Evolutionary conservation across 2,113 vertebrate species (phyloP).

Genomic region (Eulacestoma nigropectus): DNA sequence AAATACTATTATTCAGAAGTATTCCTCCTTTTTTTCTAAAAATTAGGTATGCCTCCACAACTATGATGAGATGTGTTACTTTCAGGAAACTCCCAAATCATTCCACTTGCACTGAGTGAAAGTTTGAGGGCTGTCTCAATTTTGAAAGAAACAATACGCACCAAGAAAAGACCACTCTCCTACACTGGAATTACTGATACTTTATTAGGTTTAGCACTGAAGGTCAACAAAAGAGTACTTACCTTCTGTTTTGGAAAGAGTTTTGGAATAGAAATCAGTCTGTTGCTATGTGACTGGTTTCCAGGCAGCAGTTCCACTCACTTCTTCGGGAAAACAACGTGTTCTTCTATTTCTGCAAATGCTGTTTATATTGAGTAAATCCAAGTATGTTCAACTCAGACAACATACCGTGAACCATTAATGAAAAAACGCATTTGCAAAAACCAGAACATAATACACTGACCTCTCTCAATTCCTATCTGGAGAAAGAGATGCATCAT

Average conservation of each 20-base stretch:
- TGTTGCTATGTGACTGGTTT: slow-evolving; percentile 53
- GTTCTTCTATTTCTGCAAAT: slow-evolving; percentile 50
- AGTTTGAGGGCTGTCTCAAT: background rate
- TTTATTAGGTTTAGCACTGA: slow-evolving; percentile 7
- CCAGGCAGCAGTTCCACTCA: slow-evolving; percentile 40
- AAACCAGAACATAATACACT: slow-evolving; percentile 22
- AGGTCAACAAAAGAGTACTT: slow-evolving; percentile 38
- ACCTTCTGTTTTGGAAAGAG: slow-evolving; percentile 60
- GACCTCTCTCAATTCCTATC: background rate
- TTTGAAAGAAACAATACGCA: background rate
- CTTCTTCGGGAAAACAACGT: background rate
- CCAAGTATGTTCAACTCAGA: background rate
- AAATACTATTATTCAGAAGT: background rate
- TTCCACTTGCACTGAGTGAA: background rate
- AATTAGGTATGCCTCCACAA: background rate
- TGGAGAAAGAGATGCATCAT: background rate
- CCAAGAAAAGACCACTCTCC: background rate
- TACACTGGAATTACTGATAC: background rate
- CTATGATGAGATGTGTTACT: background rate
- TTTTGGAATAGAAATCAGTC: slow-evolving; percentile 46
- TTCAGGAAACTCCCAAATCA: background rate
- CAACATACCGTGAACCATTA: background rate
- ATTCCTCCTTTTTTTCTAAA: background rate
- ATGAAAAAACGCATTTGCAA: slow-evolving; percentile 37
- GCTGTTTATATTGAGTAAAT: slow-evolving; percentile 45